Percentiles rank a stretch among this genome's conserved stretches.
Conservation (phyloP, 1,140 invertebrate species). For the Adelges cooleyi region DNA sequence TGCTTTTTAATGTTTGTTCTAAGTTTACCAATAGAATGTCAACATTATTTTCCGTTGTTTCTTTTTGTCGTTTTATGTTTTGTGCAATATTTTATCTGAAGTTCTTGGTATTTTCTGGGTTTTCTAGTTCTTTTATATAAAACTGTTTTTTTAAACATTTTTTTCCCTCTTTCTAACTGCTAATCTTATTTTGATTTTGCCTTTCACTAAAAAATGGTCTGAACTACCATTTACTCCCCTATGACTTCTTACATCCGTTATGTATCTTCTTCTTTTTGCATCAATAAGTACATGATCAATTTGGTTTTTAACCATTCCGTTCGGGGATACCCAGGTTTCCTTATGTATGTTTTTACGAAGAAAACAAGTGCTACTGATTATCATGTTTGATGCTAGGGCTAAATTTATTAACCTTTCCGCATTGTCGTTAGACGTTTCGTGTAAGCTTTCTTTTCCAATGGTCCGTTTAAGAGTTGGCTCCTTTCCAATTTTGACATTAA, state of each 20-base stretch:
- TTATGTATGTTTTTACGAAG: neutral
- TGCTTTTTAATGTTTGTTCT: neutral
- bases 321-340: neutral
- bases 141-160: neutral
- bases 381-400: neutral
- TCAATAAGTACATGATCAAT: constrained; percentile 29
- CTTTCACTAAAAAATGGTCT: neutral
- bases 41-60: neutral
- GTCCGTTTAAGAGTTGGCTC: neutral
- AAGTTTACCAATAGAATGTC: neutral
- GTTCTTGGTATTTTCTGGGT: neutral
- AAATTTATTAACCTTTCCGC: constrained; percentile 2
- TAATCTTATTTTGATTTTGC: neutral
- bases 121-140: neutral
- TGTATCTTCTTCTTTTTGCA: constrained; percentile 25
- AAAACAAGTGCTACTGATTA: neutral
- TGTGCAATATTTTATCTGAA: neutral
- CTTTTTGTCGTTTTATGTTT: neutral
- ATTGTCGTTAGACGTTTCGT: neutral
- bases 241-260: constrained; percentile 26
- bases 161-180: neutral
- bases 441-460: constrained; percentile 4
- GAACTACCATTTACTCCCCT: constrained; percentile 27
- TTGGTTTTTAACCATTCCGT: constrained; percentile 2
- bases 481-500: constrained; percentile 30